Evolutionary conservation across 2,888 invertebrate species (phyloP), one percentile per base, ranked within the genome.

Genomic region (Gymnocheta viridis): DNA sequence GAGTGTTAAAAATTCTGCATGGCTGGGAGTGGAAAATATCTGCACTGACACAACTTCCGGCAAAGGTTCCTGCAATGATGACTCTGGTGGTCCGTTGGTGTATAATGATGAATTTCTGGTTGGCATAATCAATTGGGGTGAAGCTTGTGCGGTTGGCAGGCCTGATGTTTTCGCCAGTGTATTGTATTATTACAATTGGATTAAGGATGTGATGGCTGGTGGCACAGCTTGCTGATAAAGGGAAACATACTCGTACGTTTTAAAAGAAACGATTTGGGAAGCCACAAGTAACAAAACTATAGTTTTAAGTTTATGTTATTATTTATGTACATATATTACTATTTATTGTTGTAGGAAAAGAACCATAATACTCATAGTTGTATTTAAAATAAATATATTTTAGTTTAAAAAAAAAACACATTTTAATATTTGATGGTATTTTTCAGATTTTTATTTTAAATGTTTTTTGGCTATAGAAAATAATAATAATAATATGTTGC

Each of bases 21-120:
- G 92, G 1, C 91, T 94, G 10, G 93, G 93, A 85, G 91, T 92
- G n/a, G 93, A 93, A 0, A 94, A 94, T 85, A 90, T 94, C 24
- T 94, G 94, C 85, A 94, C 94, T 0, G 90, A 93, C 10, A 94
- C 93, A 0, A 92, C 92, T 62, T 88, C 89, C 0, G 94, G 94
- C 0, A 92, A 93, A 85, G 94, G 94, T 0, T 93, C 89, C 5
- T 90, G 90, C 64, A 87, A 87, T 41, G 88, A 89, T 6, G 91
- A 91, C 73, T 91, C 89, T n/a, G 91, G 92, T 17, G 90, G 91
- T n/a, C 92, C 92, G 0, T 85, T 92, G 32, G 88, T 89, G 19
- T 89, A 90, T 83, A 83, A 85, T 4, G 87, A 86, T 4, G 85
- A 87, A 0, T 82, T 74, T 9, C 86, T 90, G 0, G 90, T 91